Percentiles rank a stretch among this genome's conserved stretches.
Evolutionary conservation across 2,797 vertebrate genomes (phyloP).

Genomic region (Channallabes apus): DNA sequence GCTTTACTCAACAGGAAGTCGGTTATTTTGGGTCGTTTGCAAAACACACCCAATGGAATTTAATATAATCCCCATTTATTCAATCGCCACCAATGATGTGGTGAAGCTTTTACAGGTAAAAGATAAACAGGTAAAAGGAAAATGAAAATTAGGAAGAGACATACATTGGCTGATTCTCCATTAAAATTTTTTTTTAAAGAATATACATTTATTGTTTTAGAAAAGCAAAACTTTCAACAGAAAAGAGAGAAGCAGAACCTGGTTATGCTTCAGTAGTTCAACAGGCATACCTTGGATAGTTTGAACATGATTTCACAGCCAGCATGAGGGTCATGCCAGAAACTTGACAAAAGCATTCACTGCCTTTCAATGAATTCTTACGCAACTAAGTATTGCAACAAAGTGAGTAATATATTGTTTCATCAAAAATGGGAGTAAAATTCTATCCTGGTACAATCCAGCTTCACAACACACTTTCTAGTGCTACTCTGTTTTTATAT

Average conservation of each 20-base stretch:
- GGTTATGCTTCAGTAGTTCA: not conserved
- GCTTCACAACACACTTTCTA: slow-evolving; percentile 51
- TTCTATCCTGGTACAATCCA: slow-evolving; percentile 51
- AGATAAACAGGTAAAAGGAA: no score
- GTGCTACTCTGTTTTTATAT: slow-evolving; percentile 35
- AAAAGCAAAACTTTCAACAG: not conserved
- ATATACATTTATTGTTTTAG: not conserved
- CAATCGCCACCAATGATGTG: no score
- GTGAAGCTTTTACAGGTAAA: no score
- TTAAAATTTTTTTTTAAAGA: not conserved
- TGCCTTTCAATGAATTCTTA: slow-evolving; percentile 35
- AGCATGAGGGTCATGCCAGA: not conserved
- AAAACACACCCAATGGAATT: no score
- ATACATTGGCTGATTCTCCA: no score
- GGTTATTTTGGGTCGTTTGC: no score
- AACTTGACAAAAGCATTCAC: not conserved
- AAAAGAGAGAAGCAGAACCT: not conserved
- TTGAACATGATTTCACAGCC: not conserved
- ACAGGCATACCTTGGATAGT: not conserved
- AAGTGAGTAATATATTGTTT: slow-evolving; percentile 48
- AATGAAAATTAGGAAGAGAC: no score
- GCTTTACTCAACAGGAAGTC: no score
- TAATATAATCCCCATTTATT: no score
- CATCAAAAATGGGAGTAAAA: slow-evolving; percentile 61
- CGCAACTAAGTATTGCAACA: slow-evolving; percentile 41